Conservation (phyloP, 2,888 invertebrate genomes). For the Tigriopus californicus region DNA sequence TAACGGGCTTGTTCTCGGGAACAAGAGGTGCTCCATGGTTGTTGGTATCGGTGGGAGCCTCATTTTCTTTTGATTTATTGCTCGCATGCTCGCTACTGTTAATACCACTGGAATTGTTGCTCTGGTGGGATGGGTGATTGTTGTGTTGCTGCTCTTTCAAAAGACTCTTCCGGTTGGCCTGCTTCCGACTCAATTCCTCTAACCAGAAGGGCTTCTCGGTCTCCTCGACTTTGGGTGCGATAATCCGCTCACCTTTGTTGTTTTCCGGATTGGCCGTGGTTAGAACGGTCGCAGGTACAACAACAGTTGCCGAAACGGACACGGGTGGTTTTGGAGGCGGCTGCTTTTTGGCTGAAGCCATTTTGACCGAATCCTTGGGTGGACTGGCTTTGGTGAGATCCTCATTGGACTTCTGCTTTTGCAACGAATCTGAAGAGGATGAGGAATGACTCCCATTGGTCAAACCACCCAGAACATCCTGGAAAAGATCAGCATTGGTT, state of each 20-base stretch:
- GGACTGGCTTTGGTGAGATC: too few relatives aligned
- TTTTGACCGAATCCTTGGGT: too few relatives aligned
- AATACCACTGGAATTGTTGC: neutral
- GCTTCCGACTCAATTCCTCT: conserved; percentile 57
- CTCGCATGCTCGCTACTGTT: neutral
- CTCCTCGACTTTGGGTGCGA: conserved; percentile 21
- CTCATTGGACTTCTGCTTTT: too few relatives aligned
- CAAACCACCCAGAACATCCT: too few relatives aligned
- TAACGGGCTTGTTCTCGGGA: conserved; percentile 6
- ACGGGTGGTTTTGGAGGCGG: neutral
- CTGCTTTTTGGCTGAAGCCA: neutral
- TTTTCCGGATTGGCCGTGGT: conserved; percentile 19
- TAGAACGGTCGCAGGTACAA: neutral
- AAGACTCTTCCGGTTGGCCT: conserved; percentile 25
- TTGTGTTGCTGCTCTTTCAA: neutral
- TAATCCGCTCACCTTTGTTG: conserved; percentile 23
- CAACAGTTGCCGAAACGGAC: neutral
- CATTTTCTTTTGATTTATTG: too few relatives aligned
- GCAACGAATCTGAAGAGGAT: too few relatives aligned
- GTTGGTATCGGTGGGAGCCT: neutral
- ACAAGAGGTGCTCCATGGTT: neutral
- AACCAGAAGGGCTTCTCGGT: conserved; percentile 48
- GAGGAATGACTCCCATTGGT: too few relatives aligned
- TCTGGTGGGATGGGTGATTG: neutral
- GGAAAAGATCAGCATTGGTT: too few relatives aligned